Conservation (phyloP, 1,140 invertebrate genomes). For the Mactra quadrangularis region DNA sequence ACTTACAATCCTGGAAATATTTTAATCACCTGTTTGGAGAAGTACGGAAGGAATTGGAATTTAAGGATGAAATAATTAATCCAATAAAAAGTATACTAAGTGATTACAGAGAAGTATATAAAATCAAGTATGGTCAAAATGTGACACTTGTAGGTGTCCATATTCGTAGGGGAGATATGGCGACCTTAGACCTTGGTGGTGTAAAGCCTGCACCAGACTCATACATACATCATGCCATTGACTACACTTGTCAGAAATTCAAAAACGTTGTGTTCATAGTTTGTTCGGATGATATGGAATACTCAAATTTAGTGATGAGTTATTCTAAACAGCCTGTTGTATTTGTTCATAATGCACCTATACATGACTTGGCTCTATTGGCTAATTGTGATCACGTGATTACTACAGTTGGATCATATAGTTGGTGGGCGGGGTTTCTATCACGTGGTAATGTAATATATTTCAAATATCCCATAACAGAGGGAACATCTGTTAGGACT, state of each 20-base stretch:
- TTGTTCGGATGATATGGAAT: too few species aligned
- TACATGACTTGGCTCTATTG: slow-evolving; percentile 80
- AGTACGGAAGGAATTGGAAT: too few species aligned
- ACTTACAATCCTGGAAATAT: too few species aligned
- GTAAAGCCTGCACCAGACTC: slow-evolving; percentile 25
- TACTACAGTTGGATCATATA: slow-evolving; percentile 70
- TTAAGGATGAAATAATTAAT: slow-evolving; percentile 43
- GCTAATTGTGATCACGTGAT: slow-evolving; percentile 59
- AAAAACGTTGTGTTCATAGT: slow-evolving; percentile 55
- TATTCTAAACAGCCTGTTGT: slow-evolving; percentile 11
- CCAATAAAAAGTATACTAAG: slow-evolving; percentile 36
- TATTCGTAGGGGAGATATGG: slow-evolving; percentile 67
- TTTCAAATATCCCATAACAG: slow-evolving; percentile 61
- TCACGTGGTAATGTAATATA: slow-evolving; percentile 72
- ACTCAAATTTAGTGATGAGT: slow-evolving; percentile 26
- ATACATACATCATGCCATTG: too few species aligned
- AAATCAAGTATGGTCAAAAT: not conserved
- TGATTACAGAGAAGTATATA: not conserved
- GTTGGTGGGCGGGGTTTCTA: slow-evolving; percentile 76
- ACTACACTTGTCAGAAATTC: slow-evolving; percentile 45
- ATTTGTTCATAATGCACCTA: slow-evolving; percentile 22
- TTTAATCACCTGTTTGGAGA: too few species aligned
- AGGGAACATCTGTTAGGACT: slow-evolving; percentile 17
- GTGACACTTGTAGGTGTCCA: slow-evolving; percentile 61
- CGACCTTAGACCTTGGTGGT: not conserved